phyloP scores from a whole-genome alignment of 2,797 vertebrate genomes.

The Ciconia nigra region DNA sequence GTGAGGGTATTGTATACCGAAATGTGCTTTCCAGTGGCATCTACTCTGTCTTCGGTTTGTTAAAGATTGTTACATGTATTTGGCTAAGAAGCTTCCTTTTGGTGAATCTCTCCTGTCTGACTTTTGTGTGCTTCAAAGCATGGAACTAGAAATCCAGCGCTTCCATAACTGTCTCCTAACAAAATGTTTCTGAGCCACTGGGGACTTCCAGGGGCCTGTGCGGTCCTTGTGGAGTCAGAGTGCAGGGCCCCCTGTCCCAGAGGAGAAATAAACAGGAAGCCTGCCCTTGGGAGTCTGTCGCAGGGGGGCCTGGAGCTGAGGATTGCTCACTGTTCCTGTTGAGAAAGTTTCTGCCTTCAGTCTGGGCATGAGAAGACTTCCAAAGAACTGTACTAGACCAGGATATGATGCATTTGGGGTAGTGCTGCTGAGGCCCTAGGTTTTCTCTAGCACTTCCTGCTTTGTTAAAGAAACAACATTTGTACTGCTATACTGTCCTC shows the following conservation, averaged over 20 bases:
- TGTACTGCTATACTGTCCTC: fast-evolving
- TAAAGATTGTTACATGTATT: neutral
- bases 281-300: neutral
- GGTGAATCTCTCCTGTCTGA: neutral
- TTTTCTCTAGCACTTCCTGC: neutral
- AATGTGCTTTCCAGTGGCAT: neutral
- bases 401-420: neutral
- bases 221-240: neutral
- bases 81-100: neutral
- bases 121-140: neutral
- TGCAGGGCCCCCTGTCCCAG: neutral
- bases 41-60: neutral
- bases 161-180: neutral
- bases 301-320: neutral
- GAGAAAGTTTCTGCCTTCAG: neutral
- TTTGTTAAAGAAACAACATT: neutral
- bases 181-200: neutral
- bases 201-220: fast-evolving
- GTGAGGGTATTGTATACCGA: neutral
- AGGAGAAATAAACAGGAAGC: neutral
- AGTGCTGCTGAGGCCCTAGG: neutral
- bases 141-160: neutral
- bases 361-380: neutral
- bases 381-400: neutral
- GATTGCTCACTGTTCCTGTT: fast-evolving